A percentile compares a stretch with the other conserved stretches of the same genome.
phyloP scores from a whole-genome alignment of 2,888 invertebrate genomes.

The Norana najaformis region DNA sequence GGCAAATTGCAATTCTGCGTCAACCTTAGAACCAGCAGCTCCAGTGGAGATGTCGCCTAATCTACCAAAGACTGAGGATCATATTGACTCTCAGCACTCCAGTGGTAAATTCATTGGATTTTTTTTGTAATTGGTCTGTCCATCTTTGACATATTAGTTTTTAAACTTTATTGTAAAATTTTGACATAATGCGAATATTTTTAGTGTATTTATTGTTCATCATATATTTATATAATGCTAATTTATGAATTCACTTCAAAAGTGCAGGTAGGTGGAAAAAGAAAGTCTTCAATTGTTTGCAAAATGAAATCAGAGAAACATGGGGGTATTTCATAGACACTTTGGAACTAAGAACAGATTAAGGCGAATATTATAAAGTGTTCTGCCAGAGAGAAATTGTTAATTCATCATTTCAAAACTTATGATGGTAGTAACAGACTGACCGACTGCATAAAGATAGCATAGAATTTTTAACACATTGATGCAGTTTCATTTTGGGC shows the following conservation, averaged over 20 bases:
- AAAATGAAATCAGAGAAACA: too few relatives aligned
- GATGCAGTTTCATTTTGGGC: background rate
- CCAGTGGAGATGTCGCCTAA: background rate
- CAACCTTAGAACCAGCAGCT: background rate
- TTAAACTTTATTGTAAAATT: background rate
- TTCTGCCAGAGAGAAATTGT: background rate
- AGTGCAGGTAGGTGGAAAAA: too few relatives aligned
- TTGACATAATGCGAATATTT: background rate
- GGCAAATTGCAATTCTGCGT: background rate
- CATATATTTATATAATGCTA: too few relatives aligned
- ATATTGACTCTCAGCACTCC: conserved; percentile 18
- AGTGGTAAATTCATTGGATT: conserved; percentile 21
- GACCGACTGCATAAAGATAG: background rate
- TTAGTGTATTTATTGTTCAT: background rate
- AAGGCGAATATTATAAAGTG: background rate
- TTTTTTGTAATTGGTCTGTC: background rate
- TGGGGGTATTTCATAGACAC: background rate
- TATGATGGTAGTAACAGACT: background rate
- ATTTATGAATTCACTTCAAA: too few relatives aligned
- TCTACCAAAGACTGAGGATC: conserved; percentile 1
- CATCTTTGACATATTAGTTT: background rate
- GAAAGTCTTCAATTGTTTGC: too few relatives aligned
- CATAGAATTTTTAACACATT: background rate
- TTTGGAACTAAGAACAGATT: background rate
- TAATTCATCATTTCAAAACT: background rate